A percentile compares a stretch with the other conserved stretches of the same genome.
Evolutionary conservation across 2,888 invertebrate genomes (phyloP).

Genomic region (Thereva unica): DNA sequence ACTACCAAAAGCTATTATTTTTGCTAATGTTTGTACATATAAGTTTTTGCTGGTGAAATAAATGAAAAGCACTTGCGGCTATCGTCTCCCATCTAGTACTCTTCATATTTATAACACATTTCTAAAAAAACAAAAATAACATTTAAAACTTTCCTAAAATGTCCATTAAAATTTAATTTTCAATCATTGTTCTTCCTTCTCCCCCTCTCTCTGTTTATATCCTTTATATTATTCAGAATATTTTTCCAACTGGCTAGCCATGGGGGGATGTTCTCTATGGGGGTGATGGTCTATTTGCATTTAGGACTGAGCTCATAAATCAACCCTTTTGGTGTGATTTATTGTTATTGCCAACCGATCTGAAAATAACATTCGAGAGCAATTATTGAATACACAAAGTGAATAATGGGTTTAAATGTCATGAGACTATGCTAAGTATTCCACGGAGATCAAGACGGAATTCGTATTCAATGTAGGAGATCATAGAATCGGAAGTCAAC

Average conservation of each 20-base stretch:
- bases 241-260: slow-evolving; percentile 22
- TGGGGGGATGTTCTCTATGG: background rate
- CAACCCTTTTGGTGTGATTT: slow-evolving; percentile 41
- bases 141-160: too few relatives aligned
- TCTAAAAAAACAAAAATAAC: too few relatives aligned
- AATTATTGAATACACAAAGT: slow-evolving; percentile 40
- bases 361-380: slow-evolving; percentile 40
- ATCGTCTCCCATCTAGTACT: too few relatives aligned
- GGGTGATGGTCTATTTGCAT: slow-evolving; percentile 33
- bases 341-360: slow-evolving; percentile 40
- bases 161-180: too few relatives aligned
- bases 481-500: background rate
- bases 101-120: too few relatives aligned
- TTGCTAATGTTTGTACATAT: too few relatives aligned
- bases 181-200: too few relatives aligned
- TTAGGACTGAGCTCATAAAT: slow-evolving; percentile 36
- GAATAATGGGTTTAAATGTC: slow-evolving; percentile 39
- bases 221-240: background rate
- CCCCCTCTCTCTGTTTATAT: too few relatives aligned
- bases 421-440: slow-evolving; percentile 40
- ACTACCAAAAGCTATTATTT: too few relatives aligned
- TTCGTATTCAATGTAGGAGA: slow-evolving; percentile 14
- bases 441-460: slow-evolving; percentile 32
- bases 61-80: too few relatives aligned
- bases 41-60: too few relatives aligned